Percentiles rank a stretch among this genome's conserved stretches.
Evolutionary conservation across 1,140 invertebrate genomes (phyloP).

Genomic region (Popillia japonica): DNA sequence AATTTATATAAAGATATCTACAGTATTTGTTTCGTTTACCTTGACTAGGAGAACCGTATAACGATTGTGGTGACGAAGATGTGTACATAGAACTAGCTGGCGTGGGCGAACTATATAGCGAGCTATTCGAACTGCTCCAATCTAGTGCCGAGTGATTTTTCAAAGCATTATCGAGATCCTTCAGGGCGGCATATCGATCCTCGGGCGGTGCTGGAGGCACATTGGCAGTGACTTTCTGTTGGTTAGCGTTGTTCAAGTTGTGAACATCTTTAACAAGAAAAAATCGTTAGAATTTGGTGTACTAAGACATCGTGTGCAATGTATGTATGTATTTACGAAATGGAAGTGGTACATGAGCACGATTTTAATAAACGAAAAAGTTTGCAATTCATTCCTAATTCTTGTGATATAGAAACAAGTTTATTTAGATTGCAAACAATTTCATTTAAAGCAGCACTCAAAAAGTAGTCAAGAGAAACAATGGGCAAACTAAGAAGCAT

Average conservation of each 20-base stretch:
- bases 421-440: too few species aligned
- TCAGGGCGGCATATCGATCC: conserved; percentile 83
- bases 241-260: not conserved
- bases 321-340: too few species aligned
- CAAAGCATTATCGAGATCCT: conserved; percentile 73
- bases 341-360: too few species aligned
- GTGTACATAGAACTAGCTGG: conserved; percentile 58
- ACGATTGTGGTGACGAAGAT: conserved; percentile 58
- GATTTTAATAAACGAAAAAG: too few species aligned
- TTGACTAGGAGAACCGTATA: conserved; percentile 60
- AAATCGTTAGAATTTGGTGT: not conserved
- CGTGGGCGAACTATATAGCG: conserved; percentile 58
- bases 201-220: conserved; percentile 65
- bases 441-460: too few species aligned
- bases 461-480: too few species aligned
- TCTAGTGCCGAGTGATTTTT: conserved; percentile 54
- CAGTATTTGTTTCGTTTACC: conserved; percentile 44
- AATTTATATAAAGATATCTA: not conserved
- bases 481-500: too few species aligned
- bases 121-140: conserved; percentile 55
- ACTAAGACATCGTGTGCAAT: too few species aligned
- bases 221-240: conserved; percentile 31
- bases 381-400: too few species aligned
- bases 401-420: too few species aligned
- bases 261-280: conserved; percentile 14